Percentiles rank a stretch among this genome's conserved stretches.
Conservation (phyloP, 2,113 vertebrate genomes). For the Spilogale gracilis region DNA sequence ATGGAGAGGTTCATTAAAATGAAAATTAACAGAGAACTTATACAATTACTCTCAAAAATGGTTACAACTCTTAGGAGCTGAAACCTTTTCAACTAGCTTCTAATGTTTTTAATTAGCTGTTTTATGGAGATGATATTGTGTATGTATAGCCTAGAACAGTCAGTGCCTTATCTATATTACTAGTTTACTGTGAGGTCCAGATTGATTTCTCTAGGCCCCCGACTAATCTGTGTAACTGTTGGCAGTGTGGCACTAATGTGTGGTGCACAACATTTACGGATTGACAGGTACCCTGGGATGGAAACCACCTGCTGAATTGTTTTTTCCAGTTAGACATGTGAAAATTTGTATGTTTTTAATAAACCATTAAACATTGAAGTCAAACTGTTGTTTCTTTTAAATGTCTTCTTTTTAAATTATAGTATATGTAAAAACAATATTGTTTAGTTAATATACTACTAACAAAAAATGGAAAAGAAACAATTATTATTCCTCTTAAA, state of each 20-base stretch:
- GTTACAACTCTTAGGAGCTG: constrained; percentile 15
- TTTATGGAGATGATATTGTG: background rate
- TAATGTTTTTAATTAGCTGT: background rate
- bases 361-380: constrained; percentile 36
- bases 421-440: background rate
- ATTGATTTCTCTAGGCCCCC: constrained; percentile 21
- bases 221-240: constrained; percentile 15
- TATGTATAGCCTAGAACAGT: background rate
- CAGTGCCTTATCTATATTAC: background rate
- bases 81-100: background rate
- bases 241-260: background rate
- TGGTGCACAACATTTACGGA: background rate
- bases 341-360: background rate
- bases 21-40: constrained; percentile 43
- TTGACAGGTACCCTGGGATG: background rate
- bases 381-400: constrained; percentile 16
- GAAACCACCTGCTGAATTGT: constrained; percentile 48
- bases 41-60: constrained; percentile 31
- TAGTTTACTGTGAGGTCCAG: background rate
- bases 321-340: constrained; percentile 22
- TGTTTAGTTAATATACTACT: background rate
- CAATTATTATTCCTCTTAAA: background rate
- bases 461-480: constrained; percentile 49
- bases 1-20: constrained; percentile 48
- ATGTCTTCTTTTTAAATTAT: constrained; percentile 33